A percentile compares a stretch with the other conserved stretches of the same genome.
phyloP scores from a whole-genome alignment of 2,113 vertebrate genomes.

The Macquaria australasica region DNA sequence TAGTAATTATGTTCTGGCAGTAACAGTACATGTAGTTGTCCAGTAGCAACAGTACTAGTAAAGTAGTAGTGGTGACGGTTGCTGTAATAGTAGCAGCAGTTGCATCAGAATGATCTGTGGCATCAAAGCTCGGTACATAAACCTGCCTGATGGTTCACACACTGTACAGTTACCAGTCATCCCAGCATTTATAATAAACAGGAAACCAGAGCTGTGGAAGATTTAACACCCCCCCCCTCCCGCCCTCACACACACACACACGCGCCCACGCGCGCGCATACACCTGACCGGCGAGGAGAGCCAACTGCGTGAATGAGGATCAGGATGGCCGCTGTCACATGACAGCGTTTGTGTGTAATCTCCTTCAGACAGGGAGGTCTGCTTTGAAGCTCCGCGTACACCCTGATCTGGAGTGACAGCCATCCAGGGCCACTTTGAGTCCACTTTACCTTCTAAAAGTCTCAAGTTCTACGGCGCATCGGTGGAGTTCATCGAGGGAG shows the following conservation, averaged over 20 bases:
- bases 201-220: constrained; percentile 29
- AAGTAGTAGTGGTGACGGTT: neutral
- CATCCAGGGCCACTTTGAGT: constrained; percentile 14
- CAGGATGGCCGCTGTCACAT: constrained; percentile 67
- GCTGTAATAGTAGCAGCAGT: neutral
- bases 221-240: constrained; percentile 14
- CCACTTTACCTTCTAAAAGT: neutral
- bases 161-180: neutral
- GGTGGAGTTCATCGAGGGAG: too few species aligned
- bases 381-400: constrained; percentile 61
- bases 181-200: constrained; percentile 42
- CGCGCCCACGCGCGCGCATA: constrained; percentile 2
- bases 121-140: neutral
- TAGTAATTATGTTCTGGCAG: neutral
- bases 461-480: neutral
- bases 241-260: constrained; percentile 9
- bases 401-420: constrained; percentile 64
- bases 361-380: constrained; percentile 58
- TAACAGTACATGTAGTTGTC: neutral
- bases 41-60: neutral
- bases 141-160: neutral
- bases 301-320: constrained; percentile 55
- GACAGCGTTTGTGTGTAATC: constrained; percentile 67
- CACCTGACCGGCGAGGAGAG: constrained; percentile 42
- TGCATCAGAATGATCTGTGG: neutral